Evolutionary conservation across 2,888 invertebrate species (phyloP), one percentile per base, ranked within the genome.

Genomic region (Polymixis lichenea): DNA sequence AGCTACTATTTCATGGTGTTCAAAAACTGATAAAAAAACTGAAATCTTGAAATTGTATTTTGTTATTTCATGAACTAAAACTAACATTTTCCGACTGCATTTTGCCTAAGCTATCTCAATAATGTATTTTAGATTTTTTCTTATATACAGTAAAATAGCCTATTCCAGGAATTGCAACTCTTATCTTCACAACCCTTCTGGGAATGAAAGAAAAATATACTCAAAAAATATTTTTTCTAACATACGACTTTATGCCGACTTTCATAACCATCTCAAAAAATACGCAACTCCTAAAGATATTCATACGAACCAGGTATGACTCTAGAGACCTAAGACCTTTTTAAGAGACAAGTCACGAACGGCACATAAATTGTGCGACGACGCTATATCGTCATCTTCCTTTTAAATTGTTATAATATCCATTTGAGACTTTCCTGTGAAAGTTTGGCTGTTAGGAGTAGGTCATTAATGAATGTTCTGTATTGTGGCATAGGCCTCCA

Each of bases 391-490:
- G 71, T 68, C 72, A 58, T 72, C 60, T 72, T 38, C 70, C 66
- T 82, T 82, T 82, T 64, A 86, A 87, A 83, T 87, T 82, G 80
- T 82, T 87, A 79, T 70, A 62, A 66, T 75, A 82, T 80, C 71
- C 62, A 77, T 83, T 80, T 77, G 56, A 82, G 17, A 13, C 5
- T 70, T 79, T 43, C 49, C 22, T 22, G 55, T 4, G 8, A 38
- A 77, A 85, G 25, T 77, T 73, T 15, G 51, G 13, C 46, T 67
- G 13, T 65, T 85, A 49, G n/a, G 32, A 61, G 22, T 49, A 6
- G 2, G 13, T 55, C 19, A 32, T n/a, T 72, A 69, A 83, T 71
- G 43, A 46, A 62, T 66, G 38, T 38, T 15, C 15, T 15, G 49
- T 51, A 7, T 51, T 51, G 49, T 19, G 49, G 49, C 9, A 46